Evolutionary conservation across 2,888 invertebrate genomes (phyloP).

Genomic region (Antheraea assamensis): DNA sequence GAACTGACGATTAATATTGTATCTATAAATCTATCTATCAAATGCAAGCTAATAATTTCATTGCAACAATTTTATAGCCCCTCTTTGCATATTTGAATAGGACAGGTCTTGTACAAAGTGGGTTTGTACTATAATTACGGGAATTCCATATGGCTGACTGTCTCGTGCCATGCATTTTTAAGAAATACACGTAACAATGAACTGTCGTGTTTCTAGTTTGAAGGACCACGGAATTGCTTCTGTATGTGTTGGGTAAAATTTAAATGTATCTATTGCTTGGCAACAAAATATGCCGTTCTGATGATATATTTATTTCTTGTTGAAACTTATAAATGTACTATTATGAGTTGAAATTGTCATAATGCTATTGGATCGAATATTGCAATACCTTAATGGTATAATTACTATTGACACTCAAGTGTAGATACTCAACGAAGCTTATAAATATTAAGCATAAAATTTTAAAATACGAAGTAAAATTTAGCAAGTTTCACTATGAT

Average conservation of each 20-base stretch:
- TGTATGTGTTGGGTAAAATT: not conserved
- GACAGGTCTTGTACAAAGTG: not conserved
- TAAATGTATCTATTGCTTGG: no score
- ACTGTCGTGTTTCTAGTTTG: not conserved
- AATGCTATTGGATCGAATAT: not conserved
- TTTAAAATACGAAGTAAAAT: no score
- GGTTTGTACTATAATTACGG: slow-evolving; percentile 7
- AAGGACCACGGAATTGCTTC: not conserved
- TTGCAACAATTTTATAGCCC: not conserved
- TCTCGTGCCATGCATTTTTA: not conserved
- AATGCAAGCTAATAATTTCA: slow-evolving; percentile 8
- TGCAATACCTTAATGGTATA: not conserved
- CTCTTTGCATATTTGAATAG: slow-evolving; percentile 12
- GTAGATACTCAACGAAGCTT: no score
- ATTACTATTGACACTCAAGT: no score
- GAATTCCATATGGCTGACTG: not conserved
- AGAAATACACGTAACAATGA: not conserved
- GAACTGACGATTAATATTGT: not conserved
- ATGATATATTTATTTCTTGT: no score
- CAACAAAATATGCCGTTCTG: no score
- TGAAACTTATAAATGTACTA: no score
- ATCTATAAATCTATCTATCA: not conserved
- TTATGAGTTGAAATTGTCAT: no score
- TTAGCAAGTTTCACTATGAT: not conserved
- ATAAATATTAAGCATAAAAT: no score